Evolutionary conservation across 2,888 invertebrate species (phyloP), one percentile per base, ranked within the genome.

Genomic region (Sisyra terminalis): DNA sequence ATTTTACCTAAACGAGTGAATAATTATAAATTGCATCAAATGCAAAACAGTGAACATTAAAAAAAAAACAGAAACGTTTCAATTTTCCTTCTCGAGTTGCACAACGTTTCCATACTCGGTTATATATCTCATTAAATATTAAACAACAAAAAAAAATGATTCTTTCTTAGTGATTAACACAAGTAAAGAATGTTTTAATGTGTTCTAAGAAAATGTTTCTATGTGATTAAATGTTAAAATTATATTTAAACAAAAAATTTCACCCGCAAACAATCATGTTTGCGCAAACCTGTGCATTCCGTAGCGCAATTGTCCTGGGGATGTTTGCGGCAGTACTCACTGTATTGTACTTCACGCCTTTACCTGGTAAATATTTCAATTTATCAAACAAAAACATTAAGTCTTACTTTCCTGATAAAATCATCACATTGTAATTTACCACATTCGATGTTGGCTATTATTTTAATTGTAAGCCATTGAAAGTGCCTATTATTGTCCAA

Each of bases 311-410:
- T 54, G 66, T 81, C 52, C 63, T 70, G 52, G 73, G 77, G 46
- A 72, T 81, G 58, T 63, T 73, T 41, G 70, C 71, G 14, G 73
- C 75, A 52, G 79, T 79, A 45, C 63, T 78, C 39, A 71, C 80
- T 41, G 73, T 81, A 47, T 73, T 81, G 49, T 75, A 80, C 57
- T 70, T 78, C 46, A 78, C 80, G 38, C 80, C 81, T 15, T 66
- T 78, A 64, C 80, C 80, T 66, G 78, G 80, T 80, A 63, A 58
- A 51, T 40, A 18, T 38, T 24, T 24, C 24, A 5, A 5, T 24
- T 24, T 24, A 24, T 24, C 24, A 24, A 24, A 5, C 24, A 24
- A 24, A 24, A 24, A 24, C 7, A 7, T 24, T 24, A 24, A 24
- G 24, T 24, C 24, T 24, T 24, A 24, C 3, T 24, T 24, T 24